Base-by-base conservation (phyloP, 2,113 vertebrate species). In the Elachura formosa region DNA sequence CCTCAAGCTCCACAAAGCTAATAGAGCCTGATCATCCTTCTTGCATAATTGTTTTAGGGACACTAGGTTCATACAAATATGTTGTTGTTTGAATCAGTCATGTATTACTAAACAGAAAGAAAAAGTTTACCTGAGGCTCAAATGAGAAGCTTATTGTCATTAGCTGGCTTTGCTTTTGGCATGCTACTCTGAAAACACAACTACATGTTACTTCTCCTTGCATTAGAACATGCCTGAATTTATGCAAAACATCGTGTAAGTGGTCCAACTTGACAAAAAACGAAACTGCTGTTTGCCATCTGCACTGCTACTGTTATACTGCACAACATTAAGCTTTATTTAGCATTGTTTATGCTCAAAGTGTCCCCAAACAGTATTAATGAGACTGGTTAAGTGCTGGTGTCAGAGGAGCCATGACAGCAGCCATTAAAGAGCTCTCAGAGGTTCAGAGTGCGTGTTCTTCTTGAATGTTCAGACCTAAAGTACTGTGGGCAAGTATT, bases 281-380 rank as follows among this genome's bases (percentile, higher is more conserved):
- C 10, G 43, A 85, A 93, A 87, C 75, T 91, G 78, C 63, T 85
- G 46, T 83, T 92, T 90, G 77, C 66, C 46, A 84, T 87, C 91
- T 83, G 74, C 77, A 76, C 46, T 85, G 46, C n/a, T 34, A 61
- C 45, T 40, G 46, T 11, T 78, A 58, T 8, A 48, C 13, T 23
- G 54, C 75, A 90, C 33, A 90, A 67, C 45, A 55, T n/a, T 12
- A 51, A 58, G 54, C 55, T 87, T 90, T 83, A 73, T 66, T 66
- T 79, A 69, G 74, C 41, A 36, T 24, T 56, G 76, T 84, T 73
- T 51, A 79, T 34, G 36, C 33, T 91, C 29, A 31, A 61, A 59
- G 24, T 62, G 74, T 75, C 43, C 80, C 52, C 87, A 93, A 78
- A 88, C 17, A 93, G 23, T 20, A 43, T 13, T 63, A 83, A 56